These are phyloP conservation scores for Zaprionus inermis DNA, from an alignment of 1,140 invertebrate genomes.

Conservation along the genomic window DNA sequence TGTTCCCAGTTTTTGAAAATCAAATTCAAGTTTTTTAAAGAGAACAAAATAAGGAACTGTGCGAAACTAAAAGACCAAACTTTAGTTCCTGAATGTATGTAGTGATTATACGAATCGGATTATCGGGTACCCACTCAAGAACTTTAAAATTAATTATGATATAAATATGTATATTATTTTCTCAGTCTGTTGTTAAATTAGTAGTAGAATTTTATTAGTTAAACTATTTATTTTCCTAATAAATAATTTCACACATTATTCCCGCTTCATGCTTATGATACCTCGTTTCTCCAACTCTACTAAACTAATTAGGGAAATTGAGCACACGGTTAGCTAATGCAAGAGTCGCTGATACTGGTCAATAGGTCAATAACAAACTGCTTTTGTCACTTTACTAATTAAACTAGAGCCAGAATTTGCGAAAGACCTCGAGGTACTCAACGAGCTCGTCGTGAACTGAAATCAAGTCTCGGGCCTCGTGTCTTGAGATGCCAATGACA, in stretches of 20 bases:
- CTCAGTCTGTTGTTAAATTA: no score
- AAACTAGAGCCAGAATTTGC: conserved; percentile 46
- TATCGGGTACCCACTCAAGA: neutral
- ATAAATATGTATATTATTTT: neutral
- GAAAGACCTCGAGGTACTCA: conserved; percentile 4
- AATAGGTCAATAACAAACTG: conserved; percentile 57
- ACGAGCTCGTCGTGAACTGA: neutral
- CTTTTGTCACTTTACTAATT: conserved; percentile 61
- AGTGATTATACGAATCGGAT: no score
- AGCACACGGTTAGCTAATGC: neutral
- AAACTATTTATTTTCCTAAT: no score
- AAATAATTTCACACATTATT: no score
- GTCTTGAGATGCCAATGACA: conserved; percentile 39
- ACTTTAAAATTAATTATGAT: no score
- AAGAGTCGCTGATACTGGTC: conserved; percentile 1
- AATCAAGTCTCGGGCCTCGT: conserved; percentile 2
- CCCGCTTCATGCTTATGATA: no score
- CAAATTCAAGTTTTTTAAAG: neutral
- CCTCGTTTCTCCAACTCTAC: neutral
- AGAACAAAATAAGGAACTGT: neutral
- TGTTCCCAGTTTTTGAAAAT: conserved; percentile 63
- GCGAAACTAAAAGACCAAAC: no score
- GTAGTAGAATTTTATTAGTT: neutral
- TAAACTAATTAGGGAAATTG: neutral
- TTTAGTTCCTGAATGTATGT: no score